Evolutionary conservation across 2,113 vertebrate species (phyloP).

Genomic region (Nesoenas mayeri): DNA sequence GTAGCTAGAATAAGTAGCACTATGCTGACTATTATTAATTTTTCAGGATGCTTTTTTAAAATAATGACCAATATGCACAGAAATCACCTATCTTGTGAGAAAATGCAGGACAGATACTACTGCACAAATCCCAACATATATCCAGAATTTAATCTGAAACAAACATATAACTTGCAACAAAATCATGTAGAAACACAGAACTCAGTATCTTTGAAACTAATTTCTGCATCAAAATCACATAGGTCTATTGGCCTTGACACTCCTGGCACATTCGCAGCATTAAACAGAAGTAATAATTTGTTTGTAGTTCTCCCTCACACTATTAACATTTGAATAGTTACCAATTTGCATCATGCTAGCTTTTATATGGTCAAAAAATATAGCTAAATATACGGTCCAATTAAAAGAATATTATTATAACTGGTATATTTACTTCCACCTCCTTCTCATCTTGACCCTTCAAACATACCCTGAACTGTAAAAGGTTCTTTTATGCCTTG

Average conservation of each 20-base stretch:
- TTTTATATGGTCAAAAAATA: too few species aligned
- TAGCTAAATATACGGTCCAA: too few species aligned
- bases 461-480: neutral
- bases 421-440: neutral
- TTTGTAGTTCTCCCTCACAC: neutral
- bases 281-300: neutral
- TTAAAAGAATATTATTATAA: neutral
- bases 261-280: neutral
- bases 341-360: neutral
- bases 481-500: neutral
- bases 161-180: neutral
- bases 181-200: neutral
- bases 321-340: neutral
- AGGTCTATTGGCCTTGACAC: neutral
- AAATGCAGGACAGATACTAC: neutral
- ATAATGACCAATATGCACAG: neutral
- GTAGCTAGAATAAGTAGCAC: neutral
- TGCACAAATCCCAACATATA: neutral
- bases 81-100: neutral
- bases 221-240: neutral
- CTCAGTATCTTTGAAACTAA: neutral
- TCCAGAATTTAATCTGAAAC: neutral
- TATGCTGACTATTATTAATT: neutral
- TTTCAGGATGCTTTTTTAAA: neutral
- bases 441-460: neutral